phyloP scores from a whole-genome alignment of 2,113 vertebrate genomes.

The Struthidea cinerea region DNA sequence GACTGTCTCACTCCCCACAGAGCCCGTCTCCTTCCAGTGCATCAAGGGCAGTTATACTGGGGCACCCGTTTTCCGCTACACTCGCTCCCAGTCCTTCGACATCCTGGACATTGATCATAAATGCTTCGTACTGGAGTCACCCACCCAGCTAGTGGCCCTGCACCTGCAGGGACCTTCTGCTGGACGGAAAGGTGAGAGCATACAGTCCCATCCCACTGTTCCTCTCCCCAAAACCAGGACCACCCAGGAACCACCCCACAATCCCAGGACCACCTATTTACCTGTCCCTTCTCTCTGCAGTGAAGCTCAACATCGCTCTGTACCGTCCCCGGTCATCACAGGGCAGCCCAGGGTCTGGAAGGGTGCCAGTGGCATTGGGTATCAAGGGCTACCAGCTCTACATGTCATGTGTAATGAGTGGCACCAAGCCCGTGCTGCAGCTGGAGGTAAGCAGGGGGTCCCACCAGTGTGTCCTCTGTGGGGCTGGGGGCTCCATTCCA shows the following conservation, averaged over 20 bases:
- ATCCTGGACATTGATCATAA: conserved; percentile 34
- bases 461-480: accelerated
- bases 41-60: accelerated
- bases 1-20: not conserved
- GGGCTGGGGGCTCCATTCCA: not conserved
- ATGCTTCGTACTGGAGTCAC: conserved; percentile 35
- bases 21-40: not conserved
- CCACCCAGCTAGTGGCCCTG: conserved; percentile 49
- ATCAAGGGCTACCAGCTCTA: conserved; percentile 59
- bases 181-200: not conserved
- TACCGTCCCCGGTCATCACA: not conserved
- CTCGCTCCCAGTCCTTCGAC: conserved; percentile 47
- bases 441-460: conserved; percentile 20
- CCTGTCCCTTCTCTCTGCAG: not conserved
- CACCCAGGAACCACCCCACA: not conserved
- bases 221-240: not conserved
- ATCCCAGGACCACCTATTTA: not conserved
- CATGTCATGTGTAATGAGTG: conserved; percentile 25
- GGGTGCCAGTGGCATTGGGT: conserved; percentile 1
- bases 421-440: not conserved
- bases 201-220: accelerated
- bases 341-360: not conserved
- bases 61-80: not conserved
- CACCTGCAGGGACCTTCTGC: conserved; percentile 41
- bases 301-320: conserved; percentile 49